Conservation (phyloP, 2,113 vertebrate species). For the Pseudopipra pipra region DNA sequence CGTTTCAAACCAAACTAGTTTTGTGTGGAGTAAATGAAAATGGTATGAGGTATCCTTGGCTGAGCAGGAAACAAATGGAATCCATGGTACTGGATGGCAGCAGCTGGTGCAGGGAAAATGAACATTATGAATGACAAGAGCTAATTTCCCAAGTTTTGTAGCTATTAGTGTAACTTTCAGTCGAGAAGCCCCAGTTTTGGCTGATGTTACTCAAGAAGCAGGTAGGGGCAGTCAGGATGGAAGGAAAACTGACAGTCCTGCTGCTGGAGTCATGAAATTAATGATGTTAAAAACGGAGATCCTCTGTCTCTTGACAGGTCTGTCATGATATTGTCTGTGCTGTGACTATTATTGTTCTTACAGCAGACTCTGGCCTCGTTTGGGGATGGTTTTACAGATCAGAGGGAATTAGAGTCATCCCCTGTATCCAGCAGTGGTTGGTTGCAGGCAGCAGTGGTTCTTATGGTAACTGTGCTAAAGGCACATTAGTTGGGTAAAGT, state of each 20-base stretch:
- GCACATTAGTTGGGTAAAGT: not conserved
- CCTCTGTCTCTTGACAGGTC: not conserved
- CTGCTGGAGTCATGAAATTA: not conserved
- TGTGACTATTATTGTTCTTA: not conserved
- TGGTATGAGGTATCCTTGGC: not conserved
- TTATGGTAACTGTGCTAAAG: not conserved
- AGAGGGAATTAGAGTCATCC: not conserved
- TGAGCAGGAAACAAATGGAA: not conserved
- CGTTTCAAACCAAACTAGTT: not conserved
- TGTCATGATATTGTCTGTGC: not conserved
- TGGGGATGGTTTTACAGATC: not conserved
- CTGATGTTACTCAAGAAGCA: not conserved
- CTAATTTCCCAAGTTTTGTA: not conserved
- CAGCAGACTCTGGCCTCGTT: not conserved
- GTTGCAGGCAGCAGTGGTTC: not conserved
- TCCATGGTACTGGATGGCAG: not conserved
- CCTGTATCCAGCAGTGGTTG: not conserved
- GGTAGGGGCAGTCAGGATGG: not conserved
- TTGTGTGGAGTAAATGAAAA: not conserved
- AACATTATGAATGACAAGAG: not conserved
- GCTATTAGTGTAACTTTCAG: not conserved
- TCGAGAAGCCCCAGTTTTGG: not conserved
- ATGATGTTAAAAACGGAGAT: not conserved
- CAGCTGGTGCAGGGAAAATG: not conserved
- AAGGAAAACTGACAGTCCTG: not conserved